Conservation (phyloP, 1,140 invertebrate species). For the Aphidius ervi region DNA sequence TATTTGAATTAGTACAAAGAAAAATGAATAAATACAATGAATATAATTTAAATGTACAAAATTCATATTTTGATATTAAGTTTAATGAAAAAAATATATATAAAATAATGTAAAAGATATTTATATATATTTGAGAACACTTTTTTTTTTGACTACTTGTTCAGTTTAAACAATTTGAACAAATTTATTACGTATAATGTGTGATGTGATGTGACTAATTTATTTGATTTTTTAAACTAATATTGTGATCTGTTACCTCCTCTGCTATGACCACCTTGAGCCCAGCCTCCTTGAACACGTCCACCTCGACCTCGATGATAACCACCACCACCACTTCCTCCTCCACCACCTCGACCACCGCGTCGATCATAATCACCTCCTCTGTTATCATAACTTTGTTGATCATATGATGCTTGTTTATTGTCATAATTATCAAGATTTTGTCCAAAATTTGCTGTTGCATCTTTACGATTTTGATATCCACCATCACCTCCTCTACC, state of each 20-base stretch:
- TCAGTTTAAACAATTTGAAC: not conserved
- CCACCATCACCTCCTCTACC: conserved; percentile 27
- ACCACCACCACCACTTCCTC: conserved; percentile 23
- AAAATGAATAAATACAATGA: too few species aligned
- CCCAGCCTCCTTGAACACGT: conserved; percentile 49
- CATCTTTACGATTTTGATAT: conserved; percentile 36
- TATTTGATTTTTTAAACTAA: not conserved
- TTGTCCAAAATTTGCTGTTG: conserved; percentile 34
- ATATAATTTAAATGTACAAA: too few species aligned
- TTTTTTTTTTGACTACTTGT: too few species aligned
- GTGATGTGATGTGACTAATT: not conserved
- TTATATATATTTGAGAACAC: too few species aligned
- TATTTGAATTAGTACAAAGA: too few species aligned
- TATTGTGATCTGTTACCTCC: conserved; percentile 27
- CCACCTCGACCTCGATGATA: conserved; percentile 30
- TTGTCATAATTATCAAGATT: conserved; percentile 29
- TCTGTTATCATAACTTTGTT: conserved; percentile 22
- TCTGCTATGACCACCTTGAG: conserved; percentile 39
- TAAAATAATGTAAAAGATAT: too few species aligned
- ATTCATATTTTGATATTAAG: too few species aligned
- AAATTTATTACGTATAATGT: not conserved
- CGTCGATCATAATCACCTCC: conserved; percentile 25
- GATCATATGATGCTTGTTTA: conserved; percentile 15
- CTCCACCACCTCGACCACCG: conserved; percentile 21
- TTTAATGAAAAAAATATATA: too few species aligned